phyloP scores from a whole-genome alignment of 2,113 vertebrate species.

The Gallinago media region DNA sequence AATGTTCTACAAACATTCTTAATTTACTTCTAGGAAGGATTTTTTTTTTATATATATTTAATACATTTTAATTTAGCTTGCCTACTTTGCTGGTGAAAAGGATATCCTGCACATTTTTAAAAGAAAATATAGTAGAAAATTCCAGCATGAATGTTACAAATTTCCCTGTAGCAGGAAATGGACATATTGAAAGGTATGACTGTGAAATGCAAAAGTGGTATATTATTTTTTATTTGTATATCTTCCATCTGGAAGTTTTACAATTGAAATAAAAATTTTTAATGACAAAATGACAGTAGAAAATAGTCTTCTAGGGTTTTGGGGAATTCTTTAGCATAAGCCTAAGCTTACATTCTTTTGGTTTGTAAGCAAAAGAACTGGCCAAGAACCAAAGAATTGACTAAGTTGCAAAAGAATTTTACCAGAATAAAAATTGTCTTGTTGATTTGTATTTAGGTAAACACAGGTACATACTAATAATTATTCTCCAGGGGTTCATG shows the following conservation, averaged over 20 bases:
- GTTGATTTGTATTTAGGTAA: background rate
- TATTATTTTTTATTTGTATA: background rate
- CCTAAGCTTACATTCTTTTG: background rate
- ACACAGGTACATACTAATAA: background rate
- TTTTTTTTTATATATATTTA: background rate
- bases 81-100: background rate
- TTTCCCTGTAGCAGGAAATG: background rate
- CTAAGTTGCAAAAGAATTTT: background rate
- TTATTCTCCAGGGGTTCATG: background rate
- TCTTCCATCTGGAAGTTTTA: background rate
- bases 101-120: background rate
- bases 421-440: background rate
- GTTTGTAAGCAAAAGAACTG: background rate
- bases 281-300: background rate
- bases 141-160: background rate
- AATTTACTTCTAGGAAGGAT: background rate
- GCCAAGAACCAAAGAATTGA: background rate
- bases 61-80: background rate
- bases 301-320: background rate
- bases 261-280: background rate
- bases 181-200: background rate
- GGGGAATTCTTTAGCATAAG: background rate
- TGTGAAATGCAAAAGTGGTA: background rate
- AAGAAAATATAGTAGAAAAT: background rate
- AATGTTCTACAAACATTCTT: background rate